Evolutionary conservation across 1,140 invertebrate species (phyloP).

Genomic region (Caenorhabditis inopinata): DNA sequence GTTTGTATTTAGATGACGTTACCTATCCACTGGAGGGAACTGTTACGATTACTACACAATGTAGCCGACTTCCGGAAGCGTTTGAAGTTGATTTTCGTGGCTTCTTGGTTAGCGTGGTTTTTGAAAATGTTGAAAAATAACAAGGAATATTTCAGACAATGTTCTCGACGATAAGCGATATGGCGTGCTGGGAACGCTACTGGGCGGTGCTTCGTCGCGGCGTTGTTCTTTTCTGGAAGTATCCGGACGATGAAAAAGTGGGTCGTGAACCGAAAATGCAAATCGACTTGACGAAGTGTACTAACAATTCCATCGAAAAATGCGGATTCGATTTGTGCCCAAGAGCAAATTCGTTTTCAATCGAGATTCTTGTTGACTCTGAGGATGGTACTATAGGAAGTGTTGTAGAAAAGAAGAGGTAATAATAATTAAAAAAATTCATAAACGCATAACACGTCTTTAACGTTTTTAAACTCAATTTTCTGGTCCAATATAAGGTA

Average conservation of each 20-base stretch:
- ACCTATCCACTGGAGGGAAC: conserved; percentile 44
- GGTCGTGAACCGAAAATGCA: conserved; percentile 21
- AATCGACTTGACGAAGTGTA: conserved; percentile 29
- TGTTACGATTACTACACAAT: conserved; percentile 31
- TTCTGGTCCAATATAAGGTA: too few relatives aligned
- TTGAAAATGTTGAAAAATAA: background rate
- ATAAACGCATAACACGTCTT: background rate
- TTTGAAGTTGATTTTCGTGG: conserved; percentile 38
- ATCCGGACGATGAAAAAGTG: conserved; percentile 39
- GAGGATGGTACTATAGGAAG: conserved; percentile 6
- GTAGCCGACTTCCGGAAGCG: conserved; percentile 27
- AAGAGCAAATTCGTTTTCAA: background rate
- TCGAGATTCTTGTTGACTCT: conserved; percentile 22
- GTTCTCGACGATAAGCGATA: conserved; percentile 20
- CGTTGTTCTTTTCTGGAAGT: conserved; percentile 40
- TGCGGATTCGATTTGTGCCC: conserved; percentile 24
- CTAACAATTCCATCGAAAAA: background rate
- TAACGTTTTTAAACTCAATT: background rate
- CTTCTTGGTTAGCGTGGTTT: conserved; percentile 31
- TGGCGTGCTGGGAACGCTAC: conserved; percentile 40
- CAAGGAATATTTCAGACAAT: conserved; percentile 28
- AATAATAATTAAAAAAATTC: background rate
- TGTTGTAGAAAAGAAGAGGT: conserved; percentile 38
- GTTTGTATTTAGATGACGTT: conserved; percentile 35
- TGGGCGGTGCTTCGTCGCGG: conserved; percentile 43